Evolutionary conservation across 2,888 invertebrate species (phyloP).

Genomic region (Nomada goodeniana): DNA sequence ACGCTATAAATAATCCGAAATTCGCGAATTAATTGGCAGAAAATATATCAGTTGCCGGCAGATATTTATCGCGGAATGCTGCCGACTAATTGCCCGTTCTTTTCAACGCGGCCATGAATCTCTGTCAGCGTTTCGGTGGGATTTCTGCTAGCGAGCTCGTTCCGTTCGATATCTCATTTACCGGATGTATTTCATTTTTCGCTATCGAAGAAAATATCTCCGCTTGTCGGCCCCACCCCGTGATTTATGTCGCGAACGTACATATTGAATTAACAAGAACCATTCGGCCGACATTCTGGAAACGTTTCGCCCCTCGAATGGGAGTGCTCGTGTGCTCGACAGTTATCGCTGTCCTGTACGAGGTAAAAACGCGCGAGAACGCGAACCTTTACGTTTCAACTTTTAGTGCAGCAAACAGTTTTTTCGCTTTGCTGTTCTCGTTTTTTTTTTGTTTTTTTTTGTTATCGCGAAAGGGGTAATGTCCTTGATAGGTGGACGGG

Average conservation of each 20-base stretch:
- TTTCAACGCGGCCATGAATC: conserved; percentile 41
- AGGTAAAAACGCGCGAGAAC: background rate
- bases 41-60: conserved; percentile 44
- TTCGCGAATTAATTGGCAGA: conserved; percentile 52
- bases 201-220: conserved; percentile 26
- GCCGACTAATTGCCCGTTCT: conserved; percentile 43
- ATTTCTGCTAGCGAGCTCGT: conserved; percentile 9
- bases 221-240: background rate
- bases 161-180: conserved; percentile 46
- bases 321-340: background rate
- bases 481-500: conserved; percentile 3
- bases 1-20: conserved; percentile 40
- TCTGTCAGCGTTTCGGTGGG: conserved; percentile 25
- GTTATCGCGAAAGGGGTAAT: too few species aligned
- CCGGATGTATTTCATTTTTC: conserved; percentile 25
- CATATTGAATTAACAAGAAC: conserved; percentile 30
- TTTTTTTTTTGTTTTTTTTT: too few species aligned
- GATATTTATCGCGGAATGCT: conserved; percentile 39
- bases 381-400: conserved; percentile 7
- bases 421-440: background rate
- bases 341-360: conserved; percentile 14
- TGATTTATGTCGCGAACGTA: conserved; percentile 28
- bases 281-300: background rate
- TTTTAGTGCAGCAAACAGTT: conserved; percentile 3
- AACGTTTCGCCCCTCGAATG: background rate